A percentile compares a stretch with the other conserved stretches of the same genome.
Conservation (phyloP, 2,888 invertebrate genomes). For the Drosophila rellima region DNA sequence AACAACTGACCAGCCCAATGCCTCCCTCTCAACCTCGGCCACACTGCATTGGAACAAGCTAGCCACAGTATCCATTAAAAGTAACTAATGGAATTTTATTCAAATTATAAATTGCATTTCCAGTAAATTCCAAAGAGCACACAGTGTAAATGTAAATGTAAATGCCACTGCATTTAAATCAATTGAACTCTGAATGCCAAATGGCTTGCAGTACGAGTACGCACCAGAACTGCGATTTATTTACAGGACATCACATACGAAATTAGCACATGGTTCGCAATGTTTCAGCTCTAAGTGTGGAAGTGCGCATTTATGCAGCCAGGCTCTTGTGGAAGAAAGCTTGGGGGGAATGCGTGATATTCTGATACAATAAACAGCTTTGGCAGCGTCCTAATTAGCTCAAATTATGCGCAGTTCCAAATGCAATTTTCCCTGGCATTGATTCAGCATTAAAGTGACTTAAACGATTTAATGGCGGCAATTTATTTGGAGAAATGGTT, state of each 20-base stretch:
- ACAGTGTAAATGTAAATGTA: constrained; percentile 27
- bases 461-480: constrained; percentile 16
- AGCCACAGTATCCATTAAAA: constrained; percentile 70
- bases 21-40: background rate
- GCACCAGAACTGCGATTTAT: constrained; percentile 44
- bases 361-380: constrained; percentile 68
- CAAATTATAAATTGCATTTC: constrained; percentile 70
- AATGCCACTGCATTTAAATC: constrained; percentile 51
- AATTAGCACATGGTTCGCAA: constrained; percentile 33
- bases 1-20: constrained; percentile 22
- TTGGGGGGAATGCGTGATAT: constrained; percentile 15
- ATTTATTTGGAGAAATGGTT: constrained; percentile 1
- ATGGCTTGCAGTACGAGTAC: constrained; percentile 17
- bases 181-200: constrained; percentile 46
- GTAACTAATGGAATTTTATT: constrained; percentile 75
- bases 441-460: constrained; percentile 46
- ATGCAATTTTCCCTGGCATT: constrained; percentile 54
- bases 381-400: constrained; percentile 57
- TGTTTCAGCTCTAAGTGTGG: background rate
- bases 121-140: constrained; percentile 37
- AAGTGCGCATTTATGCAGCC: constrained; percentile 4
- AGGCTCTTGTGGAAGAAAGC: background rate
- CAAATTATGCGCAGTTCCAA: constrained; percentile 62
- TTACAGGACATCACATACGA: constrained; percentile 23
- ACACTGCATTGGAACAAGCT: background rate